Evolutionary conservation across 2,888 invertebrate genomes (phyloP).

Genomic region (Agapostemon virescens): DNA sequence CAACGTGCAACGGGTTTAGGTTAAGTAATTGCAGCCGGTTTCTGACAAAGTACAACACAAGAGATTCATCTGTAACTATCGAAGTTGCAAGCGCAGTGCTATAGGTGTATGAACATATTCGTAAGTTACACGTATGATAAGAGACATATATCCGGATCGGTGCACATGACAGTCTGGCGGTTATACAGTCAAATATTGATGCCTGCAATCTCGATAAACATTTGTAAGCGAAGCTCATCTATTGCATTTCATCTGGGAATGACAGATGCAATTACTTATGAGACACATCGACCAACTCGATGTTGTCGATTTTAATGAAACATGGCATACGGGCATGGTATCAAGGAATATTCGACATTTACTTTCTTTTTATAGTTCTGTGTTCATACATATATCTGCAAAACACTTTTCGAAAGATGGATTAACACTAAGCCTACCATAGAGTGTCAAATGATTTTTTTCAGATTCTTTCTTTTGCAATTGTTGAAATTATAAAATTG

Average conservation of each 20-base stretch:
- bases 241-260: neutral
- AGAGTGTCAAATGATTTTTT: too few species aligned
- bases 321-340: neutral
- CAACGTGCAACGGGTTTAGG: neutral
- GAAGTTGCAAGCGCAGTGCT: neutral
- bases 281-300: neutral
- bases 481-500: too few species aligned
- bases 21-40: neutral
- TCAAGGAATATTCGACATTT: neutral
- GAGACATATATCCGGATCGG: neutral
- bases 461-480: too few species aligned
- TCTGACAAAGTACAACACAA: neutral
- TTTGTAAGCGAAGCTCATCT: neutral
- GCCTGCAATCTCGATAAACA: neutral
- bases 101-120: neutral
- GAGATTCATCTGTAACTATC: constrained; percentile 1
- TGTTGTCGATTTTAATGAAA: neutral
- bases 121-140: neutral
- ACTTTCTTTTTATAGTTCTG: neutral
- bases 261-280: neutral
- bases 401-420: neutral
- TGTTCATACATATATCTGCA: neutral
- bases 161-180: neutral
- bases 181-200: neutral
- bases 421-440: too few species aligned